phyloP scores from a whole-genome alignment of 2,888 invertebrate species.

The Euplagia quadripunctaria region DNA sequence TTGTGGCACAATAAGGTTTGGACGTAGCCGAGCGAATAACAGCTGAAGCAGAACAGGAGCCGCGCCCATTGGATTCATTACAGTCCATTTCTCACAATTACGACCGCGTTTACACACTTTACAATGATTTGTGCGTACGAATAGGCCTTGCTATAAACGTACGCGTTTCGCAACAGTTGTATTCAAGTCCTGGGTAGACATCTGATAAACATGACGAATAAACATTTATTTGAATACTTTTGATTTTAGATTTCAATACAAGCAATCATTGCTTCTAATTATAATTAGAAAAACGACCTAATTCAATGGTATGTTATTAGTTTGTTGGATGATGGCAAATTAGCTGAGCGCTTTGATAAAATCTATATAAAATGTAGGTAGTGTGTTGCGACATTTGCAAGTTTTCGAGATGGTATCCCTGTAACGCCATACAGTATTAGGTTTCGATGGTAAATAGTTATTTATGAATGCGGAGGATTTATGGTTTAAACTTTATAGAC shows the following conservation, averaged over 20 bases:
- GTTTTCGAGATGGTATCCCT: constrained; percentile 54
- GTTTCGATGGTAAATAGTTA: constrained; percentile 51
- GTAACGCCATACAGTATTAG: constrained; percentile 60
- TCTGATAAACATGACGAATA: constrained; percentile 55
- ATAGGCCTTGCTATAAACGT: constrained; percentile 36
- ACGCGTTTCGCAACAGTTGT: constrained; percentile 39
- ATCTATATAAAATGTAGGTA: constrained; percentile 55
- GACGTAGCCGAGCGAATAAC: constrained; percentile 41
- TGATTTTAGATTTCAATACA: neutral
- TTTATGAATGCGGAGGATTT: constrained; percentile 60
- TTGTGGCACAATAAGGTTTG: constrained; percentile 45
- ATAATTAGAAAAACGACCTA: too few relatives aligned
- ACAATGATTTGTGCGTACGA: constrained; percentile 48
- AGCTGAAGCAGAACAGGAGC: constrained; percentile 48
- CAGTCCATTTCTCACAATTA: constrained; percentile 54
- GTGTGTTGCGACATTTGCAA: constrained; percentile 54
- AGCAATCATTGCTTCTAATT: neutral
- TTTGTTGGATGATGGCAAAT: constrained; percentile 19
- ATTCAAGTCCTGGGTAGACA: constrained; percentile 37
- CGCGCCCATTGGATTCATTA: constrained; percentile 51
- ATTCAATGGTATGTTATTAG: too few relatives aligned
- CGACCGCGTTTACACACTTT: constrained; percentile 52
- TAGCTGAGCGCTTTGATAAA: constrained; percentile 48
- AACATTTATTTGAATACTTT: neutral
- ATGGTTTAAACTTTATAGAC: constrained; percentile 64